Conservation (phyloP, 2,797 vertebrate species). For the Paedocypris micromegethes region DNA sequence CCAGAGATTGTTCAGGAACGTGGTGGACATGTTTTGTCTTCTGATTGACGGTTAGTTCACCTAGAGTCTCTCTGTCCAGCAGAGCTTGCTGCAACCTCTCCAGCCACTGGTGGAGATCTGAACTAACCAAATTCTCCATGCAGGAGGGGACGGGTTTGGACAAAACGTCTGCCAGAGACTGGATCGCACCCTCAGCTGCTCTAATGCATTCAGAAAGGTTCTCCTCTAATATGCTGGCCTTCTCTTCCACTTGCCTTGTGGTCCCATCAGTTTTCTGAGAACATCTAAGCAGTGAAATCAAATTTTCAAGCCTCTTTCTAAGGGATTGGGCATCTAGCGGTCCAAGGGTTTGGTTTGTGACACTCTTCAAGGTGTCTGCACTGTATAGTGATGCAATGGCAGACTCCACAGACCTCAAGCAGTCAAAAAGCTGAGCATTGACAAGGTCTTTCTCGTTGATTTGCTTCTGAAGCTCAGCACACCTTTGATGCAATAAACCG, state of each 20-base stretch:
- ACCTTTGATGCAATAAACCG: slow-evolving; percentile 47
- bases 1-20: slow-evolving; percentile 29
- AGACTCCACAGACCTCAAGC: slow-evolving; percentile 59
- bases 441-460: slow-evolving; percentile 62
- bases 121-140: slow-evolving; percentile 14
- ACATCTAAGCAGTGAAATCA: slow-evolving; percentile 45
- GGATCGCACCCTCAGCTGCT: slow-evolving; percentile 59
- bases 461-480: slow-evolving; percentile 57
- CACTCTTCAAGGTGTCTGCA: slow-evolving; percentile 6
- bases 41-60: not conserved
- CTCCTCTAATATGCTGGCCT: slow-evolving; percentile 50
- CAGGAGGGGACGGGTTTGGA: slow-evolving; percentile 37
- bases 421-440: slow-evolving; percentile 59
- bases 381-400: slow-evolving; percentile 38
- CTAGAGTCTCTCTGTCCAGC: slow-evolving; percentile 52
- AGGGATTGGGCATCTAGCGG: slow-evolving; percentile 51
- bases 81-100: slow-evolving; percentile 62
- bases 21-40: slow-evolving; percentile 39
- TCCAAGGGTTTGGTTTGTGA: not conserved
- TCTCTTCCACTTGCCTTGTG: slow-evolving; percentile 46
- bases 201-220: slow-evolving; percentile 60
- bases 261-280: slow-evolving; percentile 35
- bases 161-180: slow-evolving; percentile 58
- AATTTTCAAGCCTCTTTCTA: slow-evolving; percentile 52
- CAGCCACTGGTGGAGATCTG: slow-evolving; percentile 58